Evolutionary conservation across 2,888 invertebrate species (phyloP), one percentile per base, ranked within the genome.

Genomic region (Tinea trinotella): DNA sequence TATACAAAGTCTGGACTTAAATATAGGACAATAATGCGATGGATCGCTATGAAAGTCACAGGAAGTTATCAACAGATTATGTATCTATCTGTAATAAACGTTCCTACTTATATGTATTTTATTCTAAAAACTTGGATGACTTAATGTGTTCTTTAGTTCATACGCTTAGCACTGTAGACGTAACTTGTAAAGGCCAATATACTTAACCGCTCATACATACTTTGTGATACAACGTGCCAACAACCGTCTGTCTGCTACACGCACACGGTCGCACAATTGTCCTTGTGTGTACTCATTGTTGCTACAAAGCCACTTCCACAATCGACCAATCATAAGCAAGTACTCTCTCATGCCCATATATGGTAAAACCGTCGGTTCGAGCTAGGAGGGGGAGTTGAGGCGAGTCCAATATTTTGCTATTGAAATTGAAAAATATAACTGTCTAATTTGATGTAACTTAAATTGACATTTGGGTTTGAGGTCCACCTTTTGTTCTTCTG

Each of bases 261-360:
- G 40, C 40, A 40, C 40, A 40, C 40, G 7, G 13, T n/a, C 2
- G 13, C 15, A 40, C 5, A 13, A 40, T 15, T 15, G 40, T 40
- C 40, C 40, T 40, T 40, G 40, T 40, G 40, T 40, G 40, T 40
- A 40, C 13, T 40, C 15, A 40, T 40, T 30, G n/a, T n/a, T 13
- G 40, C n/a, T 40, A 40, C 40, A 15, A 40, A 40, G 40, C 40
- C 40, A 40, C 7, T 40, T 13, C 40, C 13, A 40, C 15, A 12
- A 40, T 7, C 15, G 13, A n/a, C 92, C 92, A 92, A 92, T 92
- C 87, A 84, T 75, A 79, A 71, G 64, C 68, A 87, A 70, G 80
- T 72, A 86, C 89, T 88, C 88, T 88, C 90, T 88, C 90, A 91
- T 92, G 91, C 89, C 92, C 92, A 91, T 92, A 92, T 92, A 92